Evolutionary conservation across 2,888 invertebrate species (phyloP).

Genomic region (Adelognathus sp.): DNA sequence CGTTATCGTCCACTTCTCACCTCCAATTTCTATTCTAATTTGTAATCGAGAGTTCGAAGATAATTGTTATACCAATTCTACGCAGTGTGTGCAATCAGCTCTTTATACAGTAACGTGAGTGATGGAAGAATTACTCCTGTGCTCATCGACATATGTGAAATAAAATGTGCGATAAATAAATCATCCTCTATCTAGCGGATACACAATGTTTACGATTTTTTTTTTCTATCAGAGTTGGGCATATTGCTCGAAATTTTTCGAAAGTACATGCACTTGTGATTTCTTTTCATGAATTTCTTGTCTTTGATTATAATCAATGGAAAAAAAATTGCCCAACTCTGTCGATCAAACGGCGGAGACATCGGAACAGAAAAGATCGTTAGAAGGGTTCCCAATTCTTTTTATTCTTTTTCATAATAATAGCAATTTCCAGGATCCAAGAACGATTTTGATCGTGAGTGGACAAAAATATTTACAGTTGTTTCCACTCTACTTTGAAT

Average conservation of each 20-base stretch:
- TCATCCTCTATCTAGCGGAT: conserved; percentile 2
- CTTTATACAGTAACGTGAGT: neutral
- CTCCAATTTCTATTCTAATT: conserved; percentile 22
- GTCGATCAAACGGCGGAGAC: conserved; percentile 12
- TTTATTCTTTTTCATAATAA: neutral
- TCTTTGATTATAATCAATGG: neutral
- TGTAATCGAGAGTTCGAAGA: conserved; percentile 28
- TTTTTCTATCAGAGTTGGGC: conserved; percentile 26
- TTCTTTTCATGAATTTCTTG: neutral
- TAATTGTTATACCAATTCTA: neutral
- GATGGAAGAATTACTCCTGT: conserved; percentile 25
- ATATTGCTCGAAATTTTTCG: neutral
- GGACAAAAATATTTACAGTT: too few species aligned
- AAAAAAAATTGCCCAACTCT: conserved; percentile 32
- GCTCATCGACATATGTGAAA: neutral
- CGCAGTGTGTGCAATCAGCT: conserved; percentile 15
- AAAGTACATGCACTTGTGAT: neutral
- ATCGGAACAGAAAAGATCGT: conserved; percentile 38
- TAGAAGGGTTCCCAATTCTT: neutral
- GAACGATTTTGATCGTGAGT: too few species aligned
- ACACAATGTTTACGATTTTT: neutral
- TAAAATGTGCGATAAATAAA: neutral
- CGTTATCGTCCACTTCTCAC: neutral
- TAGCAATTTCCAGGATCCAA: too few species aligned
- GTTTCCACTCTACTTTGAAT: too few species aligned